Evolutionary conservation across 2,797 vertebrate genomes (phyloP).

Genomic region (Eutrigla gurnardus): DNA sequence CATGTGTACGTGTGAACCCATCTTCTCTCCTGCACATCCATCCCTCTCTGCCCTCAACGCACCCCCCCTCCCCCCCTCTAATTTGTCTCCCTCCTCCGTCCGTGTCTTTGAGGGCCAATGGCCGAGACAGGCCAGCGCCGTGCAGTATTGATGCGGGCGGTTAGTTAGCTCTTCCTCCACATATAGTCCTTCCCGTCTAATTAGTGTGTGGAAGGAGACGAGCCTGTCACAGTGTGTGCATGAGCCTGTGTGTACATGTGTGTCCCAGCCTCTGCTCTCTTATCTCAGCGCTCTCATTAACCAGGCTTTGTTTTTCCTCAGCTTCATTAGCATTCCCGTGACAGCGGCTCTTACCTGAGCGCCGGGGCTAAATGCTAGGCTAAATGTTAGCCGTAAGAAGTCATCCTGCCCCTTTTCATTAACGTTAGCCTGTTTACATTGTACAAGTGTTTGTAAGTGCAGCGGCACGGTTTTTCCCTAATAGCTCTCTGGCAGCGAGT

Average conservation of each 20-base stretch:
- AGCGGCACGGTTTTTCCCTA: slow-evolving; percentile 44
- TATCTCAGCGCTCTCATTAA: slow-evolving; percentile 82
- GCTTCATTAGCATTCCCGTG: slow-evolving; percentile 84
- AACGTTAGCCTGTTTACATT: slow-evolving; percentile 66
- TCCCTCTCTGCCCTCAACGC: slow-evolving; percentile 32
- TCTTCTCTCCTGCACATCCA: slow-evolving; percentile 48
- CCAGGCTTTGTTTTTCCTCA: slow-evolving; percentile 84
- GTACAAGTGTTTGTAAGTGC: slow-evolving; percentile 63
- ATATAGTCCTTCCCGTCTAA: slow-evolving; percentile 80
- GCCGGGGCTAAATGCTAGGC: slow-evolving; percentile 71
- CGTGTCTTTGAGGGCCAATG: slow-evolving; percentile 58
- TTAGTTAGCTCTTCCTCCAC: slow-evolving; percentile 78
- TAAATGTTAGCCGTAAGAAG: slow-evolving; percentile 68
- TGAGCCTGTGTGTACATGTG: slow-evolving; percentile 34
- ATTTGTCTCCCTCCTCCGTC: slow-evolving; percentile 57
- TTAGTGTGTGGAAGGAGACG: slow-evolving; percentile 73
- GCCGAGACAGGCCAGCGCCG: slow-evolving; percentile 56
- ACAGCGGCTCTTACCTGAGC: slow-evolving; percentile 76
- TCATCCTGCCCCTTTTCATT: slow-evolving; percentile 60
- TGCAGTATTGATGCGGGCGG: slow-evolving; percentile 76
- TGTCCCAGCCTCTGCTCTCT: slow-evolving; percentile 72
- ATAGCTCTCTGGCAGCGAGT: slow-evolving; percentile 39
- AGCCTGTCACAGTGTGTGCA: slow-evolving; percentile 48
- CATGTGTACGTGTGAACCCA: slow-evolving; percentile 24
- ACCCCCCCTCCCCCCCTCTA: slow-evolving; percentile 48